A percentile compares a stretch with the other conserved stretches of the same genome.
These are phyloP conservation scores for Hepsetus odoe DNA, from an alignment of 2,113 vertebrate genomes.

Conservation along the genomic window DNA sequence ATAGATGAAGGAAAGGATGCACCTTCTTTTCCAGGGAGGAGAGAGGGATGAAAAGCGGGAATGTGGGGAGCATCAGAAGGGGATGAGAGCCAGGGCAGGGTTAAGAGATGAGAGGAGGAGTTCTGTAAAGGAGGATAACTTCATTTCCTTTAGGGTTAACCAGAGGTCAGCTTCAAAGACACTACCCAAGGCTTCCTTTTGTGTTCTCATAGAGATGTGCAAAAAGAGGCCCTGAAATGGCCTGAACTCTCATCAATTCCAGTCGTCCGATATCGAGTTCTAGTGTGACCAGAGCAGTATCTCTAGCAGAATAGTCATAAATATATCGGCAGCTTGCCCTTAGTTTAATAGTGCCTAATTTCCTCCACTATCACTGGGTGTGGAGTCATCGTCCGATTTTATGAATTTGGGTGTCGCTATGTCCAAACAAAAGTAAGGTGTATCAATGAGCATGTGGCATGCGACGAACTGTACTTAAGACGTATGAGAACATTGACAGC, in stretches of 20 bases:
- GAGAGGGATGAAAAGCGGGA: conserved; percentile 66
- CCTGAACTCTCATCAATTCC: conserved; percentile 18
- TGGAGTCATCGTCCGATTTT: conserved; percentile 54
- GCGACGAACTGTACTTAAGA: conserved; percentile 48
- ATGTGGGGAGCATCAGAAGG: conserved; percentile 29
- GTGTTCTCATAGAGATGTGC: conserved; percentile 24
- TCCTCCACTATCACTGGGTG: conserved; percentile 47
- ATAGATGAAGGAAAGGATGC: conserved; percentile 62
- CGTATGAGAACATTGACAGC: conserved; percentile 13
- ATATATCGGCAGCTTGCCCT: conserved; percentile 17
- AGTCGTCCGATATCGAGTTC: background rate
- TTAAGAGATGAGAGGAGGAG: conserved; percentile 29
- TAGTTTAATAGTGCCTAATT: conserved; percentile 36
- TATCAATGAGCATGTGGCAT: conserved; percentile 65
- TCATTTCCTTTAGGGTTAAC: conserved; percentile 57
- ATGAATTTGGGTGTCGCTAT: conserved; percentile 54
- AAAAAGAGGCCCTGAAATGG: conserved; percentile 22
- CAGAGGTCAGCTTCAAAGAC: conserved; percentile 47
- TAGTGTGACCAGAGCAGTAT: background rate
- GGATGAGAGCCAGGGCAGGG: conserved; percentile 6
- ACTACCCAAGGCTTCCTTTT: conserved; percentile 7
- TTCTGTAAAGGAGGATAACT: conserved; percentile 56
- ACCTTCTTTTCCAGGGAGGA: conserved; percentile 59
- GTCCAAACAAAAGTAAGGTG: conserved; percentile 57
- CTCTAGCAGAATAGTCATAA: background rate